Evolutionary conservation across 2,797 vertebrate species (phyloP), one percentile per base, ranked within the genome.

Genomic region (Morus bassanus): DNA sequence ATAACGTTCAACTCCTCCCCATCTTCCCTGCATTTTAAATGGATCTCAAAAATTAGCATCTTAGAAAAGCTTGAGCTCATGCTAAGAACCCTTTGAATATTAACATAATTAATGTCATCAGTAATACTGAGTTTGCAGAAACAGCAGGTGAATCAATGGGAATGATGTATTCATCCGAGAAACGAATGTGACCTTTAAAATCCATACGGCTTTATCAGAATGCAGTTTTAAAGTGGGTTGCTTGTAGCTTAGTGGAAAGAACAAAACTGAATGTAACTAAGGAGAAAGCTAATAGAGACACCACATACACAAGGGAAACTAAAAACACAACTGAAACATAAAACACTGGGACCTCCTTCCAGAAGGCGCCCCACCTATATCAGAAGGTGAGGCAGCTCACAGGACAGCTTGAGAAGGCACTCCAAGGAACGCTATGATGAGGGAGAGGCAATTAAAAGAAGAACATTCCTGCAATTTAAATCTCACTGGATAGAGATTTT

Each of bases 91-190:
- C 73, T 92, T 59, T 85, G 91, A 92, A 88, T 95, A 95, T 93
- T 91, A 95, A 89, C 79, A 90, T 92, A 93, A 95, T 95, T 96
- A 96, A 96, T 96, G 91, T 85, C 91, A 95, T 97, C 93, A 95
- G 87, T 67, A 93, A 92, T 76, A 94, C 56, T 19, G 87, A 96
- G 70, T 88, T 60, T 86, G 59, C 50, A 88, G 79, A 88, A 96
- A 88, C 82, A 94, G 92, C 94, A 92, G 92, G 89, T 94, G 87
- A 92, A 87, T 95, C 85, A 70, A 95, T 92, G 51, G 82, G 85
- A 91, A 60, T 48, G 79, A 89, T 56, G 59, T 53, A 75, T 93
- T 93, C 65, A 91, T 65, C 67, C 4, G 6, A 63, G 75, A 91
- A 86, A 88, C 79, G 69, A 94, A 94, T 51, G 63, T 79, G 92